Base-by-base conservation (phyloP, 2,113 vertebrate species). In the Stegastes partitus region DNA sequence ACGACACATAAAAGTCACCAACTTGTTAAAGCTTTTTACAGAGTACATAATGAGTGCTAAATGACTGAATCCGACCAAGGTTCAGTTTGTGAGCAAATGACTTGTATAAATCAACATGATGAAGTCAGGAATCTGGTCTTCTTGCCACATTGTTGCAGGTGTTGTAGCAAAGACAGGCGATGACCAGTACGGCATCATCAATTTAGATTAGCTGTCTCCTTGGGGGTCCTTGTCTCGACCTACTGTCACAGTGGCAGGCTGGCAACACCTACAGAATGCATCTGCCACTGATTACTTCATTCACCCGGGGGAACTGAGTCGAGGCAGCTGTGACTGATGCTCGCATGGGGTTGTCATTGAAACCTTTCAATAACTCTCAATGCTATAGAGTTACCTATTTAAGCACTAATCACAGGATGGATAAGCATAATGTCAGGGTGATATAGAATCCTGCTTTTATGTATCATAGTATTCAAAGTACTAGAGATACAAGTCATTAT, bases 241-340 rank as follows among this genome's bases (percentile, higher is more conserved):
- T 63, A 78, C 37, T 72, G 68, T 79, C 57, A 68, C 77, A 79
- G 68, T 21, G 22, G 50, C 18, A 74, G 68, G 54, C 63, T 85
- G 58, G 51, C 26, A 49, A 47, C 25, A 56, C n/a, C 66, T 54
- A 64, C 31, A 76, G 72, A 87, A 78, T 68, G n/a, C 66, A 68
- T 79, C 62, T 70, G 28, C 21, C 39, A 57, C 70, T 67, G 11
- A 50, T 75, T 54, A 64, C 50, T 75, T 62, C 18, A 74, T 53
- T 42, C 28, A 51, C 54, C 39, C 59, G 14, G 12, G 21, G 65
- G 45, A 45, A 42, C 49, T 0, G 19, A 55, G 45, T 21, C n/a
- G n/a, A 64, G 56, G 25, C 31, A 26, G 9, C 19, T 28, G 57
- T 56, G 53, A 73, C 39, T 59, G 53, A 71, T 47, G 21, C 15